Base-by-base conservation (phyloP, 2,113 vertebrate species). In the Blennius ocellaris region DNA sequence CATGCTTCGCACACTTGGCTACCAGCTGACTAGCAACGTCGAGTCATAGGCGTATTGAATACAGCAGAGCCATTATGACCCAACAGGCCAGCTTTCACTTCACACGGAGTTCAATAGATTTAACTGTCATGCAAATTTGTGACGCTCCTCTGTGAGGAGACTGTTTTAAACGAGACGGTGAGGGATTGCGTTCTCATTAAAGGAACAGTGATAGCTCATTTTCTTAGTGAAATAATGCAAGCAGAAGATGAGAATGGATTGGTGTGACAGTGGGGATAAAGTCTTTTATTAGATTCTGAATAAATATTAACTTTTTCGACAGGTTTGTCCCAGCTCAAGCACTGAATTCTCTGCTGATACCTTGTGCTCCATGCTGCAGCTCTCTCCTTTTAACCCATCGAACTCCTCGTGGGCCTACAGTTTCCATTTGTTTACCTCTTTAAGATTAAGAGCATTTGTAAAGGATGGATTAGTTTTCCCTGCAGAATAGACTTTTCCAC, bases 11-110 rank as follows among this genome's bases (percentile, higher is more conserved):
- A 11, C 51, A 6, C 39, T 37, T 44, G 37, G 11, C 38, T 49
- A 39, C 9, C 11, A 69, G 60, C 50, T 66, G 54, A 65, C 38
- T 58, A 4, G 21, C 21, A 30, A 30, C 21, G 4, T 10, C 16
- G 38, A 39, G 30, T 58, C 8, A 41, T 30, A 57, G 56, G 43
- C 17, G 52, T 41, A 8, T 43, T 15, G 7, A 65, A 38, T 63
- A 17, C 16, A 36, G 17, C 17, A 11, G 36, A 53, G 74, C 39
- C 51, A 69, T 59, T 39, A 61, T 53, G 8, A 59, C 48, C 38
- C 14, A 16, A 12, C 60, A 64, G 14, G 37, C 8, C 54, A 49
- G 9, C 40, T 69, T 57, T 56, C 36, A 69, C 44, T 40, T 57
- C 53, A 50, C 3, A 14, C 36, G 6, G 45, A 69, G 44, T 30